Percentiles rank a stretch among this genome's conserved stretches.
Evolutionary conservation across 2,888 invertebrate genomes (phyloP).

Genomic region (Dicyrtomina minuta): DNA sequence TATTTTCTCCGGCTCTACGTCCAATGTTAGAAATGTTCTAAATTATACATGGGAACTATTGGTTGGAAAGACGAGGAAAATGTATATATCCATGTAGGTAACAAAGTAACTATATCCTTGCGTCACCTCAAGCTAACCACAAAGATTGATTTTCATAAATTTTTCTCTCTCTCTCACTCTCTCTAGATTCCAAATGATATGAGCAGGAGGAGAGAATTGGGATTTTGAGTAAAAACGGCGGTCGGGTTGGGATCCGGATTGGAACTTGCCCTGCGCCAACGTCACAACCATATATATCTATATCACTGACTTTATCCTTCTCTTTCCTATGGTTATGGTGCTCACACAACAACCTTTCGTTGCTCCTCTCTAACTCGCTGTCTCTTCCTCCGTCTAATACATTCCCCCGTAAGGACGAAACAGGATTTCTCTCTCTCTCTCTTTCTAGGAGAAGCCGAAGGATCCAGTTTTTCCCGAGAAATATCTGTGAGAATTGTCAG

Average conservation of each 20-base stretch:
- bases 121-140: slow-evolving; percentile 17
- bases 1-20: not conserved
- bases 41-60: not conserved
- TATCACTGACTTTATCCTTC: no score
- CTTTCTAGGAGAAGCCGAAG: no score
- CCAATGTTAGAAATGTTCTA: not conserved
- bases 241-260: no score
- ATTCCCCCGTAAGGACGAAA: not conserved
- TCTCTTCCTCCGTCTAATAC: not conserved
- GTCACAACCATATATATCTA: no score
- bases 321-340: not conserved
- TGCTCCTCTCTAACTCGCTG: not conserved
- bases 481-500: not conserved
- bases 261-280: slow-evolving; percentile 2
- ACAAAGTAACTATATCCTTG: not conserved
- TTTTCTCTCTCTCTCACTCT: slow-evolving; percentile 8
- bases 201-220: not conserved
- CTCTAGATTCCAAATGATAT: slow-evolving; percentile 15
- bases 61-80: no score
- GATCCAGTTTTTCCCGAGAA: not conserved
- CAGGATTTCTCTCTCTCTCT: not conserved
- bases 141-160: slow-evolving; percentile 21
- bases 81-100: no score
- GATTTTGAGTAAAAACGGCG: not conserved
- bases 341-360: not conserved